These are phyloP conservation scores for Vireo altiloquus DNA, from an alignment of 2,113 vertebrate species.

Conservation along the genomic window DNA sequence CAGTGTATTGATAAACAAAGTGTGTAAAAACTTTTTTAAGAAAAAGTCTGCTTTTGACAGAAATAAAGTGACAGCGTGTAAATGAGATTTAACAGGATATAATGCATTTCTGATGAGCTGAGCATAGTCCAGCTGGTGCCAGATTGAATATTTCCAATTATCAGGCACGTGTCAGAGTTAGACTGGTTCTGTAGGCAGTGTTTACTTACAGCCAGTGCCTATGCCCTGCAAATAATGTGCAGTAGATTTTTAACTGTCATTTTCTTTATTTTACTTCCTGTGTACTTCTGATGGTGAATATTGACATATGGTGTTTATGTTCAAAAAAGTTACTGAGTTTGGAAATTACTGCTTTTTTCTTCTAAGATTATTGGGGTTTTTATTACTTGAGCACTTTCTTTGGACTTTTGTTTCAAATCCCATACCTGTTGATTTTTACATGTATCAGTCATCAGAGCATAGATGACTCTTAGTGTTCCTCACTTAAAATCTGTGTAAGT, in stretches of 20 bases:
- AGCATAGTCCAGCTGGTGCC: not conserved
- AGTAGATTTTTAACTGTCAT: not conserved
- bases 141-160: not conserved
- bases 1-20: not conserved
- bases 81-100: not conserved
- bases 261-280: not conserved
- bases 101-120: not conserved
- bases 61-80: not conserved
- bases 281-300: not conserved
- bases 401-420: not conserved
- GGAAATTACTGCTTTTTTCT: not conserved
- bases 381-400: not conserved
- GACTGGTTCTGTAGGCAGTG: not conserved
- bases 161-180: not conserved
- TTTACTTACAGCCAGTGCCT: not conserved
- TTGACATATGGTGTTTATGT: not conserved
- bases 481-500: not conserved
- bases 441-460: not conserved
- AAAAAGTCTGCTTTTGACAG: not conserved
- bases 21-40: not conserved
- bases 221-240: not conserved
- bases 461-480: not conserved
- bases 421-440: not conserved
- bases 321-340: not conserved
- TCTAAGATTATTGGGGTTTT: not conserved